These are phyloP conservation scores for Aselliscus stoliczkanus DNA, from an alignment of 2,797 vertebrate species.

Conservation along the genomic window DNA sequence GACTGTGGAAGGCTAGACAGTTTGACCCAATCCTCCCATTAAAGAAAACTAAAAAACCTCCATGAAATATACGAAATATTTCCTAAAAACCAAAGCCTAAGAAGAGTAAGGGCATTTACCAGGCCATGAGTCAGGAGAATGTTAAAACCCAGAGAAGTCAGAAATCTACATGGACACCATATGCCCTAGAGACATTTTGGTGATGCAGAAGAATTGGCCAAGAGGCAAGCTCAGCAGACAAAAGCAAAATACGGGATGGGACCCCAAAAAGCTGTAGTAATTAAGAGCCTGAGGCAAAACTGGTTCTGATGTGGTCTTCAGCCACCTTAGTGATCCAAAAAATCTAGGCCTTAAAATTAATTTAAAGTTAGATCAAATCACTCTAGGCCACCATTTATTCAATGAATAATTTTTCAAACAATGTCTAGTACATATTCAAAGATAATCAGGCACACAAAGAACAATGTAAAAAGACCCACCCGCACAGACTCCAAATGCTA, in stretches of 20 bases:
- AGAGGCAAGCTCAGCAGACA: background rate
- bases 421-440: background rate
- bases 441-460: background rate
- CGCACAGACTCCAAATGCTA: background rate
- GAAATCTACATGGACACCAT: background rate
- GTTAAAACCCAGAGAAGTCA: background rate
- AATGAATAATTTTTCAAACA: background rate
- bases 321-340: background rate
- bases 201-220: background rate
- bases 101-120: background rate
- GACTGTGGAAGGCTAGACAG: background rate
- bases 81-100: background rate
- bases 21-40: background rate
- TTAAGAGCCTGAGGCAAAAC: background rate
- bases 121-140: background rate
- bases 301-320: background rate
- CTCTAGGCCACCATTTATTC: background rate
- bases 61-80: background rate
- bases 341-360: constrained; percentile 9
- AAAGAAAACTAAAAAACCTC: background rate
- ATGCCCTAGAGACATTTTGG: background rate
- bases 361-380: background rate
- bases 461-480: background rate
- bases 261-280: background rate
- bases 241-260: background rate